phyloP scores from a whole-genome alignment of 2,797 vertebrate species.

The Synanceia verrucosa region DNA sequence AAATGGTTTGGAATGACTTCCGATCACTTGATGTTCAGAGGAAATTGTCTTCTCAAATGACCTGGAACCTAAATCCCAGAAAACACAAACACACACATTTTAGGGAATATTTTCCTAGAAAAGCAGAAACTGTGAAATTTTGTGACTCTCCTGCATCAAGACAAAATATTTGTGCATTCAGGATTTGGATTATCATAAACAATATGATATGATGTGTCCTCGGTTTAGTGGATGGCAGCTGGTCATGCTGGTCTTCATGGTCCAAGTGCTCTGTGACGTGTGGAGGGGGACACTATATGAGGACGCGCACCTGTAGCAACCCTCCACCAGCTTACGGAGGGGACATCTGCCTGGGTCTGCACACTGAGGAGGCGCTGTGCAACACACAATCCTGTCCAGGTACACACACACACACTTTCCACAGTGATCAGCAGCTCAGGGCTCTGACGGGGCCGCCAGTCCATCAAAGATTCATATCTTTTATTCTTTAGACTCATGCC shows the following conservation, averaged over 20 bases:
- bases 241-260: conserved; percentile 98
- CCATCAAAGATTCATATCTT: conserved; percentile 51
- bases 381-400: conserved; percentile 94
- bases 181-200: neutral
- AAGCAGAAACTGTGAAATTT: neutral
- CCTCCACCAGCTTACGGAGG: conserved; percentile 93
- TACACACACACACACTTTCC: conserved; percentile 67
- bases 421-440: conserved; percentile 40
- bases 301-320: conserved; percentile 94
- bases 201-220: conserved; percentile 6
- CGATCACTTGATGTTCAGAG: conserved; percentile 27
- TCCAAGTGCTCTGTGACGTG: conserved; percentile 96
- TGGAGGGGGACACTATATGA: conserved; percentile 96
- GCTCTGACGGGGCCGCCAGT: conserved; percentile 33
- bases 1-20: conserved; percentile 53
- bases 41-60: conserved; percentile 54
- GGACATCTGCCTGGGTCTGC: conserved; percentile 96
- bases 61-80: conserved; percentile 18
- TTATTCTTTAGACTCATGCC: conserved; percentile 55
- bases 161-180: neutral
- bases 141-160: neutral
- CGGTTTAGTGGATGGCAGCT: conserved; percentile 91
- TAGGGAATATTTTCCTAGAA: neutral
- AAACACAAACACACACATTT: conserved; percentile 19
- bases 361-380: conserved; percentile 96